Base-by-base conservation (phyloP, 2,888 invertebrate genomes). In the Torymus aiolomorphi region DNA sequence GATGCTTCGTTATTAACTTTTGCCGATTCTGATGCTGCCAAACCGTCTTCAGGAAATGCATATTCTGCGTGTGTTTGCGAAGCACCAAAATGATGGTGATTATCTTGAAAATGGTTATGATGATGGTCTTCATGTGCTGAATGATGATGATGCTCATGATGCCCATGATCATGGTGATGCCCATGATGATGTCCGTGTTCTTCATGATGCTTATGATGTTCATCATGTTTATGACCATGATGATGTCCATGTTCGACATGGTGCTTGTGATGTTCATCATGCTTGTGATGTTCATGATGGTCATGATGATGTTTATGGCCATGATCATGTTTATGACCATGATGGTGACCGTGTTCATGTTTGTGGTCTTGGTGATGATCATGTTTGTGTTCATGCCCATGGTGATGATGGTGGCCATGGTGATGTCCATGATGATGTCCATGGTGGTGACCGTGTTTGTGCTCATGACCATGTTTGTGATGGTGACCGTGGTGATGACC, bases 351-450 rank as follows among this genome's bases (percentile, higher is more conserved):
- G 13, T 76, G 67, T 12, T 72, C 61, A 52, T 80, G 77, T 5
- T 77, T 67, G 10, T 80, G 74, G 18, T 78, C 70, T 31, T 76
- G 57, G n/a, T 80, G 74, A 54, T 81, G 78, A 52, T 51, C 18
- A 18, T 81, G 71, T 5, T 78, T 71, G 20, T 78, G 81, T 10
- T 76, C 69, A 2, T 73, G 54, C 11, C 76, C 57, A 65, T 80
- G 70, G 3, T 74, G 72, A 14, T 80, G 77, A 11, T 80, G 70
- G 61, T 80, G 80, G 0, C 51, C 74, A 5, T 77, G 54, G 13
- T 80, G 78, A 51, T 81, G 81, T n/a, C 65, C 69, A 12, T 78
- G 76, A 56, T 72, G 71, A 42, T 81, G 81, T 0, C 63, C 74
- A 18, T 77, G 57, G 18, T 80, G 59, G 61, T 80, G 80, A 2